Conservation (phyloP, 2,113 vertebrate species). For the Turnix velox region DNA sequence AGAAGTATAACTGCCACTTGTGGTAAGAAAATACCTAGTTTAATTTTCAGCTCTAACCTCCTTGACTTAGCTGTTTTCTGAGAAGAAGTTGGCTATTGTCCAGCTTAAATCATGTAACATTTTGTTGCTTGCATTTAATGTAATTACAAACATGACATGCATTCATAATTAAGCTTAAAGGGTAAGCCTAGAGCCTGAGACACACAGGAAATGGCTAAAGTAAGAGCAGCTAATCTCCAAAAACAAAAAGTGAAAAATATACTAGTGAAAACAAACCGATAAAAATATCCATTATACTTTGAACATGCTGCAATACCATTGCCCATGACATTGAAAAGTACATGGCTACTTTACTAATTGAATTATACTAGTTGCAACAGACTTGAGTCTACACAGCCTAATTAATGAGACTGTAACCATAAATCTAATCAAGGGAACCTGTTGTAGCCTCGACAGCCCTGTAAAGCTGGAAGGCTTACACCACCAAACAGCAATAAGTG, state of each 20-base stretch:
- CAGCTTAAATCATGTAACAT: constrained; percentile 65
- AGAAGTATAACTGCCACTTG: not conserved
- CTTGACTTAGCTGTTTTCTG: constrained; percentile 24
- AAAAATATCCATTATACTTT: not conserved
- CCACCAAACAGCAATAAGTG: not conserved
- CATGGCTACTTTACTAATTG: constrained; percentile 1
- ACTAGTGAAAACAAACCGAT: constrained; percentile 37
- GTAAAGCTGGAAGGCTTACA: not conserved
- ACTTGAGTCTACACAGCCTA: not conserved
- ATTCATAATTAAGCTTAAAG: constrained; percentile 58
- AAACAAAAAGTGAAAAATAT: constrained; percentile 13
- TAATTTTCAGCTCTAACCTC: not conserved
- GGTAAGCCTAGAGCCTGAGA: not conserved
- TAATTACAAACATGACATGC: constrained; percentile 59
- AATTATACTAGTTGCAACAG: constrained; percentile 1
- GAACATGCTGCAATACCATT: not conserved
- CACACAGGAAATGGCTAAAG: constrained; percentile 8
- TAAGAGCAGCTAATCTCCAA: constrained; percentile 6
- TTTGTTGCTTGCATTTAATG: constrained; percentile 60
- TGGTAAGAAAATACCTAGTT: constrained; percentile 2
- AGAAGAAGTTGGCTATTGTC: constrained; percentile 58
- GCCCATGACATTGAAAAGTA: not conserved
- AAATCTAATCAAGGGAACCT: constrained; percentile 42
- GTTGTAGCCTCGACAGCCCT: not conserved
- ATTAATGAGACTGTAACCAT: not conserved